These are phyloP conservation scores for Leptarthrus brevirostris DNA, from an alignment of 2,888 invertebrate species.

Conservation along the genomic window DNA sequence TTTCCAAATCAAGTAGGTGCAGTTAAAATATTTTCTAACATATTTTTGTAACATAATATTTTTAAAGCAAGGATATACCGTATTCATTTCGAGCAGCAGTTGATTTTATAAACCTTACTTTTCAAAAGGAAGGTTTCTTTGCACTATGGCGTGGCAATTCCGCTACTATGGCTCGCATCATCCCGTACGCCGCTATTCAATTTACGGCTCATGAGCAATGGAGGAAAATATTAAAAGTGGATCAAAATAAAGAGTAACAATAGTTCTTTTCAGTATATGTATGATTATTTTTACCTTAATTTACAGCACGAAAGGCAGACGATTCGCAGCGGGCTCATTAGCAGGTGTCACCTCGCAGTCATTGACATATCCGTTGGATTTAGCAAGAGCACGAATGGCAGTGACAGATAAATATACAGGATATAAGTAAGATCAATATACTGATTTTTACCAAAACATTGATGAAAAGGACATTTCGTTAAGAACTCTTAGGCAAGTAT, in stretches of 20 bases:
- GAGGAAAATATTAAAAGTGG: constrained; percentile 83
- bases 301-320: constrained; percentile 63
- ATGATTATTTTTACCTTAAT: neutral
- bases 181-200: constrained; percentile 98
- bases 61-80: constrained; percentile 71
- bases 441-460: neutral
- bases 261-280: too few species aligned
- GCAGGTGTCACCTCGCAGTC: constrained; percentile 96
- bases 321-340: constrained; percentile 89
- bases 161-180: constrained; percentile 96
- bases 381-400: constrained; percentile 97
- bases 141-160: constrained; percentile 98
- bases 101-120: constrained; percentile 75
- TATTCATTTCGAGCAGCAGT: constrained; percentile 80
- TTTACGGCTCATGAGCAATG: constrained; percentile 98
- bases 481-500: constrained; percentile 71
- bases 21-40: neutral
- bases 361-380: constrained; percentile 94
- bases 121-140: constrained; percentile 80
- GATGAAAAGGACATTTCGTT: neutral
- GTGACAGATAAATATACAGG: constrained; percentile 82
- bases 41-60: too few species aligned
- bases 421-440: constrained; percentile 70
- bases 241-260: constrained; percentile 71
- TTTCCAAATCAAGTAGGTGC: constrained; percentile 84